Evolutionary conservation across 2,888 invertebrate species (phyloP).

Genomic region (Drosophila heteroneura): DNA sequence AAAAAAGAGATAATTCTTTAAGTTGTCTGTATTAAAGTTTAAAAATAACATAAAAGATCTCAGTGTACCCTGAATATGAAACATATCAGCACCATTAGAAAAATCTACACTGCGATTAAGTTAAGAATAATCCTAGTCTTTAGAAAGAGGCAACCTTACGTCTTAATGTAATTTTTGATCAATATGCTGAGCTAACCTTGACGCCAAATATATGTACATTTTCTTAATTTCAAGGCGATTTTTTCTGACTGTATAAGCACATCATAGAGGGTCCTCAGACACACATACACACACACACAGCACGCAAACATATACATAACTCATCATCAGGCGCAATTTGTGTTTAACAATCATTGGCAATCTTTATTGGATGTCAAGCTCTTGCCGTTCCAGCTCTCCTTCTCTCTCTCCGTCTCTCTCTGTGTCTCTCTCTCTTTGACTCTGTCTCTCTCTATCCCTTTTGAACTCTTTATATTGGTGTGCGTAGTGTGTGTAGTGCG

Average conservation of each 20-base stretch:
- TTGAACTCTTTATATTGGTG: constrained; percentile 1
- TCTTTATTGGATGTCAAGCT: constrained; percentile 76
- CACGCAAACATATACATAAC: constrained; percentile 56
- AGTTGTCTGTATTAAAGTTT: neutral
- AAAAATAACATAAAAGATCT: neutral
- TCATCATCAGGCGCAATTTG: constrained; percentile 76
- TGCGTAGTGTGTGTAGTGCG: constrained; percentile 18
- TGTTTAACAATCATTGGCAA: constrained; percentile 78
- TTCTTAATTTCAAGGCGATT: neutral
- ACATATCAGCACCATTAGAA: neutral
- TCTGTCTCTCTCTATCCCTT: neutral
- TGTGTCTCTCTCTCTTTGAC: neutral
- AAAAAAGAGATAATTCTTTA: too few relatives aligned
- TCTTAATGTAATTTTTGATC: neutral
- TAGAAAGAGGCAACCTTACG: neutral
- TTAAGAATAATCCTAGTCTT: neutral
- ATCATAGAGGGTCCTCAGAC: constrained; percentile 27
- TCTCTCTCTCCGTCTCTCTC: neutral
- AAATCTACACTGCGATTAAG: neutral
- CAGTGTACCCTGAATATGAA: neutral
- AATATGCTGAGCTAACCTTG: neutral
- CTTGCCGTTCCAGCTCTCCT: neutral
- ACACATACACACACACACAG: constrained; percentile 32
- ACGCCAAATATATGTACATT: neutral
- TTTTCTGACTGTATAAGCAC: constrained; percentile 3